Evolutionary conservation across 2,113 vertebrate genomes (phyloP), one percentile per base, ranked within the genome.

Genomic region (Natator depressus): DNA sequence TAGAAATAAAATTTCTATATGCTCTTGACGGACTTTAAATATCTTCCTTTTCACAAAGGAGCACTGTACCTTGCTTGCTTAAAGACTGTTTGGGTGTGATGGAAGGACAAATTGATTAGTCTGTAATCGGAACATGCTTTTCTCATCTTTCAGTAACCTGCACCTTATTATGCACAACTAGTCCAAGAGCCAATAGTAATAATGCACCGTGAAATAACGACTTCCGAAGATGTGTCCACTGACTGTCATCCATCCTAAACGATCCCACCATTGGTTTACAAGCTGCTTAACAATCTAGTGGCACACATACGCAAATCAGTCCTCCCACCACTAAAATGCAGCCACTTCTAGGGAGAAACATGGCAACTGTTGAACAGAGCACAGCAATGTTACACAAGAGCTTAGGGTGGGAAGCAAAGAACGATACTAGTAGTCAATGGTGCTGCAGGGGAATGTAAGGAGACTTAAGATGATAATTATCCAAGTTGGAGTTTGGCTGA

Each of bases 91-190:
- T 16, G 8, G 57, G 5, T 46, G 7, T 75, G 80, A 35, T 65
- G 5, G 49, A 31, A 10, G 54, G 80, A 25, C 50, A 54, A n/a
- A 55, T 51, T 65, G 1, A 19, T 1, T 20, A 42, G 65, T 8
- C 84, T 20, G 1, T 1, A 50, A 46, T 0, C 31, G 1, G 20
- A 86, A 75, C 29, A 24, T 46, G 31, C n/a, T 5, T 17, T 5
- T 35, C 27, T 88, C 6, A 27, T 88, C 72, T 82, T 38, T 14
- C 62, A n/a, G 49, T 10, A 75, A 81, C 53, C 13, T 1, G 35
- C 85, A 51, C 0, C 1, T 5, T 81, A 55, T 79, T 42, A 9
- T 79, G 38, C 10, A 78, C 55, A 84, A 47, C 38, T 13, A 50
- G 13, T 0, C n/a, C 31, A 59, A 19, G 13, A 75, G 47, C 82